A percentile compares a stretch with the other conserved stretches of the same genome.
Evolutionary conservation across 92 coral and sea anemone genomes (phyloP).

Genomic region (Zoanthus sociatus): DNA sequence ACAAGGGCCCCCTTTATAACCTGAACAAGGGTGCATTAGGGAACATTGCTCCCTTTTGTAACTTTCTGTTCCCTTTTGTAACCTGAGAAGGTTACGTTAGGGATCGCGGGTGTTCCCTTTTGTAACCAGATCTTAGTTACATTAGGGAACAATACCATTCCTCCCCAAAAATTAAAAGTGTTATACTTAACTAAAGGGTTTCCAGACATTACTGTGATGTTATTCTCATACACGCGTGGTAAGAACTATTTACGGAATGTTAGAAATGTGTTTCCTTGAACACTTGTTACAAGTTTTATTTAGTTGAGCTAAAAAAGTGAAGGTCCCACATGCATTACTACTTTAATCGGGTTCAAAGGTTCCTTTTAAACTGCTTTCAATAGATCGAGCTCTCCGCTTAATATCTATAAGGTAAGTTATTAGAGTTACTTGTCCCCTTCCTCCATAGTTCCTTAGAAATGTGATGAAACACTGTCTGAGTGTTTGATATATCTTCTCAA

Average conservation of each 20-base stretch:
- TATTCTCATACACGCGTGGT: neutral
- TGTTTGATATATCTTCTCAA: too few species aligned
- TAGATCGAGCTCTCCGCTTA: neutral
- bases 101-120: neutral
- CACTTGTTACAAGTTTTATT: neutral
- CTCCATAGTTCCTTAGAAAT: neutral
- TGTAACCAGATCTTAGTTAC: too few species aligned
- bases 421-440: neutral
- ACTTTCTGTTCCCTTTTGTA: neutral
- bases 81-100: neutral
- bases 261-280: slow-evolving; percentile 5
- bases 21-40: neutral
- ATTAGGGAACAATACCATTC: neutral
- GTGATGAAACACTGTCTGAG: too few species aligned
- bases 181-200: neutral
- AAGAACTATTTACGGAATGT: neutral
- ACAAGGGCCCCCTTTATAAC: neutral
- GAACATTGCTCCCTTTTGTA: neutral
- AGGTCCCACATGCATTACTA: slow-evolving; percentile 11
- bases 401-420: neutral
- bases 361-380: neutral
- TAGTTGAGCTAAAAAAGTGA: too few species aligned
- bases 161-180: slow-evolving; percentile 5
- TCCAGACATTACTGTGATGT: neutral
- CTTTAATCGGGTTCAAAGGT: neutral